Evolutionary conservation across 2,113 vertebrate genomes (phyloP).

Genomic region (Corythornis madagascariensis): DNA sequence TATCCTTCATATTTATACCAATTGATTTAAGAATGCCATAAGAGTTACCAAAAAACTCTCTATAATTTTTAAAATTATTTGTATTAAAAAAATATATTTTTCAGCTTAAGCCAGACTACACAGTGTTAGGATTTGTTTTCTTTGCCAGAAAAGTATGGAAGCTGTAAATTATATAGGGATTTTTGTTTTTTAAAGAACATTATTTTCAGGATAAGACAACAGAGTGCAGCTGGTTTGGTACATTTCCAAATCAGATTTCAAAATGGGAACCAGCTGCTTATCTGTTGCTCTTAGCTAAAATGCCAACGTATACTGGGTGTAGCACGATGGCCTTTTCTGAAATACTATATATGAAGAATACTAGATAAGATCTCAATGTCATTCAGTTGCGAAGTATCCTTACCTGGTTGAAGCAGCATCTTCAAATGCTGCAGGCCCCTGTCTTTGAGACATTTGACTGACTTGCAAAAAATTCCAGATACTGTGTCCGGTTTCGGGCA

Average conservation of each 20-base stretch:
- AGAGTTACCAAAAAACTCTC: not conserved
- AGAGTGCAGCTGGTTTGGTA: conserved; percentile 55
- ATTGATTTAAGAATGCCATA: not conserved
- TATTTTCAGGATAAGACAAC: conserved; percentile 54
- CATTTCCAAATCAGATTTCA: conserved; percentile 65
- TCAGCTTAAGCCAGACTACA: conserved; percentile 9
- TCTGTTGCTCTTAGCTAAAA: conserved; percentile 35
- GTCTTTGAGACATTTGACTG: not conserved
- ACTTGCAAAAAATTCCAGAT: not conserved
- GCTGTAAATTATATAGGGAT: conserved; percentile 71
- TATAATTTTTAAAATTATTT: conserved; percentile 7
- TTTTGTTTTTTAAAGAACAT: conserved; percentile 55
- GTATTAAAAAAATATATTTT: not conserved
- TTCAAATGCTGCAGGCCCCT: not conserved
- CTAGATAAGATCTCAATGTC: not conserved
- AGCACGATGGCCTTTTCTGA: not conserved
- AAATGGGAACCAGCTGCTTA: conserved; percentile 66
- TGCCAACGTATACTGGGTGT: not conserved
- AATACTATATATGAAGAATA: not conserved
- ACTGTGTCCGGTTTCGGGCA: not conserved
- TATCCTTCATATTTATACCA: not conserved
- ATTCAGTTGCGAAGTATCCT: not conserved
- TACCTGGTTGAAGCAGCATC: not conserved
- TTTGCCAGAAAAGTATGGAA: conserved; percentile 52
- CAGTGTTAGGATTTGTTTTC: conserved; percentile 30